Evolutionary conservation across 2,797 vertebrate species (phyloP).

Genomic region (Malacoctenus gilli): DNA sequence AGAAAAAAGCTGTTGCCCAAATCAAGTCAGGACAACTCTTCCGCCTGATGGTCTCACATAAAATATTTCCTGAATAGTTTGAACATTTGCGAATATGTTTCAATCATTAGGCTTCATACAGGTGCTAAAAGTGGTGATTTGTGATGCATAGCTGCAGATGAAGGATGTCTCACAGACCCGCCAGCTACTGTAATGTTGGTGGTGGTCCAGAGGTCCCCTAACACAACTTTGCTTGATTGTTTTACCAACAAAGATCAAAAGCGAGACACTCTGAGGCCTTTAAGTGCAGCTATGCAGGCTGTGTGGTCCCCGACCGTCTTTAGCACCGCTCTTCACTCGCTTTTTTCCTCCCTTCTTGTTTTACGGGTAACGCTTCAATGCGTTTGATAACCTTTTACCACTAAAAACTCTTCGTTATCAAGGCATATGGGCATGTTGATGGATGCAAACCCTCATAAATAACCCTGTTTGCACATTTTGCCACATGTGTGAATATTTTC

Average conservation of each 20-base stretch:
- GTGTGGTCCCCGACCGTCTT: conserved; percentile 51
- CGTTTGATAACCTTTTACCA: too few species aligned
- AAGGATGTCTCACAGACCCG: not conserved
- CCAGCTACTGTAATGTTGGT: conserved; percentile 15
- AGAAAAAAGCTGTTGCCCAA: conserved; percentile 8
- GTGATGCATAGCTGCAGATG: conserved; percentile 3
- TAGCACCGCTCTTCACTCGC: not conserved
- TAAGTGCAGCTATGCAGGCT: conserved; percentile 46
- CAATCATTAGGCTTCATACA: not conserved
- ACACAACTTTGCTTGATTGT: conserved; percentile 47
- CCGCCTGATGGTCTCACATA: conserved; percentile 3
- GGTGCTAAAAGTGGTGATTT: not conserved
- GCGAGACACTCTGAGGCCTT: conserved; percentile 54
- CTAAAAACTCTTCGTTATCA: too few species aligned
- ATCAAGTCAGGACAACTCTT: not conserved
- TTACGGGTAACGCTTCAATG: too few species aligned
- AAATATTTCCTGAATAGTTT: conserved; percentile 13
- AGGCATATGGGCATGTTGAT: too few species aligned
- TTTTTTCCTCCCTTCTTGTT: too few species aligned
- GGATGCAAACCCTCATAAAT: too few species aligned
- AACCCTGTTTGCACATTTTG: too few species aligned
- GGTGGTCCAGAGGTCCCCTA: conserved; percentile 40
- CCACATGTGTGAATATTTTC: too few species aligned
- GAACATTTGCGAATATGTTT: not conserved
- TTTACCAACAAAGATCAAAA: conserved; percentile 47